These are phyloP conservation scores for Gymnopithys bicolor DNA, from an alignment of 2,797 vertebrate species.

Conservation along the genomic window DNA sequence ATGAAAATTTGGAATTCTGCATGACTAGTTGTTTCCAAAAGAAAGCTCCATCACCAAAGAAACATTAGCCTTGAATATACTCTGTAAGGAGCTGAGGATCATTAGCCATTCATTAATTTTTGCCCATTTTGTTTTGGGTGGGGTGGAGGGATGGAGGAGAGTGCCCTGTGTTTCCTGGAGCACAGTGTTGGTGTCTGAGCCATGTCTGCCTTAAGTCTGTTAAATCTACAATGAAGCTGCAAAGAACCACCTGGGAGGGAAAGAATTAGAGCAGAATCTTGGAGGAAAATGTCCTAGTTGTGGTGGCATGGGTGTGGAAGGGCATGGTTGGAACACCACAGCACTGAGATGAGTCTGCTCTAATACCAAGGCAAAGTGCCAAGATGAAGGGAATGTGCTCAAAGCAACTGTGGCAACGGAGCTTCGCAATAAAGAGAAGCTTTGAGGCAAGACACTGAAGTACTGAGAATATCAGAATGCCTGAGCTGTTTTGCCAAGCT, in stretches of 20 bases:
- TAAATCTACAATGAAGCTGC: neutral
- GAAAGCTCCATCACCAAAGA: neutral
- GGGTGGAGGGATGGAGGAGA: neutral
- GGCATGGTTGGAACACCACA: neutral
- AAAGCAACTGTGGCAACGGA: neutral
- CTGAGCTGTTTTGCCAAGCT: neutral
- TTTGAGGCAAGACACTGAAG: slow-evolving; percentile 17
- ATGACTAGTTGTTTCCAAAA: neutral
- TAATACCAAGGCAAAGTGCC: neutral
- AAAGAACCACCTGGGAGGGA: neutral
- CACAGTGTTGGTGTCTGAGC: too few species aligned
- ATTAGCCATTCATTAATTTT: neutral
- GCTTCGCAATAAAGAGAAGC: neutral
- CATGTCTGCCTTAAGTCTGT: neutral
- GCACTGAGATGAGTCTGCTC: neutral
- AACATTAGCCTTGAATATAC: rapidly evolving
- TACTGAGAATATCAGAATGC: neutral
- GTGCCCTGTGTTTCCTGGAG: neutral
- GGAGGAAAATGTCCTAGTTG: neutral
- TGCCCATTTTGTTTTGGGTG: neutral
- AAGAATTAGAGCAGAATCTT: neutral
- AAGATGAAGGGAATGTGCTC: neutral
- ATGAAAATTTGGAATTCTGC: neutral
- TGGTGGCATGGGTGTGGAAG: neutral
- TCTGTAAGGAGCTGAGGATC: neutral